phyloP scores from a whole-genome alignment of 2,888 invertebrate species.

The Ischnura elegans region DNA sequence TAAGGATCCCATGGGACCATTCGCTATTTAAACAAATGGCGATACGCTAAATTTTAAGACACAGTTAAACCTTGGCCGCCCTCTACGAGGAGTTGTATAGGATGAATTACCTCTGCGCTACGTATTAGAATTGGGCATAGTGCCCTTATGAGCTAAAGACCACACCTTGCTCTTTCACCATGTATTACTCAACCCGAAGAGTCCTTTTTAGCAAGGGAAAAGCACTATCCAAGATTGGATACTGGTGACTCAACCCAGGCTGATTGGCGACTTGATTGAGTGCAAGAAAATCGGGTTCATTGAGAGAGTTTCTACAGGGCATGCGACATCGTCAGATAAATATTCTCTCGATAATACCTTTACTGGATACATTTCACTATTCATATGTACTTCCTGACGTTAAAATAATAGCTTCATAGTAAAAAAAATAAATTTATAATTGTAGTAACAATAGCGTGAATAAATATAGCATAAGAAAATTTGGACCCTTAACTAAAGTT shows the following conservation, averaged over 20 bases:
- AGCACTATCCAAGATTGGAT: background rate
- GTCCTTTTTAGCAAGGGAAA: background rate
- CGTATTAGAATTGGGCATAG: background rate
- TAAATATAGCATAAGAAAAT: no score
- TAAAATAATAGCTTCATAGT: no score
- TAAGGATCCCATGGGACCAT: no score
- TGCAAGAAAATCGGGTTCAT: background rate
- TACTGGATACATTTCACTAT: no score
- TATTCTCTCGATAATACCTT: no score
- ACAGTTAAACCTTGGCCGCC: background rate
- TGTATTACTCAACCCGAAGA: background rate
- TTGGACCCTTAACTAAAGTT: no score
- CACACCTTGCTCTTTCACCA: background rate
- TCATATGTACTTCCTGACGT: no score
- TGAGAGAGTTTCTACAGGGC: background rate
- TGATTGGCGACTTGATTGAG: background rate
- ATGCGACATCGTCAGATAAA: no score
- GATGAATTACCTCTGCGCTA: background rate
- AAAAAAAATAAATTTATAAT: no score
- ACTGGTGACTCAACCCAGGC: background rate
- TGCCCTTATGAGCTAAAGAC: background rate
- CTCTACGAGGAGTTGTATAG: background rate
- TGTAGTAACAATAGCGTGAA: no score
- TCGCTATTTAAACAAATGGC: background rate
- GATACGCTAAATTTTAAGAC: background rate